A percentile compares a stretch with the other conserved stretches of the same genome.
Evolutionary conservation across 2,797 vertebrate species (phyloP).

Genomic region (Urocyon cinereoargenteus): DNA sequence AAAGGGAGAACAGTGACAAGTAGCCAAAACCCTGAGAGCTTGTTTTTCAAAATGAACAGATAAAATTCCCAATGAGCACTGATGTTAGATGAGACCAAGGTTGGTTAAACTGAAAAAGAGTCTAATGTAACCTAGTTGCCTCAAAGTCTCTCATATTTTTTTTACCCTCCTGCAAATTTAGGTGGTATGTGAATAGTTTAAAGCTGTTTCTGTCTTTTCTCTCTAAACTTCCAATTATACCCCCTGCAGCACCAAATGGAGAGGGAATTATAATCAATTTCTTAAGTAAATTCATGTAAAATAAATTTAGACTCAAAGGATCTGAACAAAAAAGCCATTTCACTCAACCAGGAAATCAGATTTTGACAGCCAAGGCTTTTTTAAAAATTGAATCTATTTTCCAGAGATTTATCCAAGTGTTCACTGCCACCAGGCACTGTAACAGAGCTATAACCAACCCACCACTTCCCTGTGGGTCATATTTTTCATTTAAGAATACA

Average conservation of each 20-base stretch:
- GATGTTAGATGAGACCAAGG: neutral
- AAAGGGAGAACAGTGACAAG: neutral
- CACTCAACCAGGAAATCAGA: constrained; percentile 70
- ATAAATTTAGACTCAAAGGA: constrained; percentile 64
- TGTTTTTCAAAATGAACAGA: constrained; percentile 35
- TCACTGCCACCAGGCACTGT: neutral
- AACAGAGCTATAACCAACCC: neutral
- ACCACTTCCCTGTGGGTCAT: neutral
- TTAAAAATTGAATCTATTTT: constrained; percentile 65
- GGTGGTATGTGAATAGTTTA: neutral
- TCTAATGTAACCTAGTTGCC: neutral
- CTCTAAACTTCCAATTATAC: constrained; percentile 54
- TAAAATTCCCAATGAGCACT: neutral
- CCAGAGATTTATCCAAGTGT: constrained; percentile 51
- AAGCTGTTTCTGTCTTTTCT: constrained; percentile 58
- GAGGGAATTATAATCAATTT: constrained; percentile 70
- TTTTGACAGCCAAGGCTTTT: constrained; percentile 65
- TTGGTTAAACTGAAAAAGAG: neutral
- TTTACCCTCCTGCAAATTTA: neutral
- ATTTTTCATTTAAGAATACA: neutral
- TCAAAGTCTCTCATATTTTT: neutral
- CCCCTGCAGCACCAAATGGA: constrained; percentile 29
- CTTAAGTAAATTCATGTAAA: constrained; percentile 77
- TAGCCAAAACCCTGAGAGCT: neutral
- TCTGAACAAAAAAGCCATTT: constrained; percentile 67